Evolutionary conservation across 2,113 vertebrate species (phyloP).

Genomic region (Calidris pugnax): DNA sequence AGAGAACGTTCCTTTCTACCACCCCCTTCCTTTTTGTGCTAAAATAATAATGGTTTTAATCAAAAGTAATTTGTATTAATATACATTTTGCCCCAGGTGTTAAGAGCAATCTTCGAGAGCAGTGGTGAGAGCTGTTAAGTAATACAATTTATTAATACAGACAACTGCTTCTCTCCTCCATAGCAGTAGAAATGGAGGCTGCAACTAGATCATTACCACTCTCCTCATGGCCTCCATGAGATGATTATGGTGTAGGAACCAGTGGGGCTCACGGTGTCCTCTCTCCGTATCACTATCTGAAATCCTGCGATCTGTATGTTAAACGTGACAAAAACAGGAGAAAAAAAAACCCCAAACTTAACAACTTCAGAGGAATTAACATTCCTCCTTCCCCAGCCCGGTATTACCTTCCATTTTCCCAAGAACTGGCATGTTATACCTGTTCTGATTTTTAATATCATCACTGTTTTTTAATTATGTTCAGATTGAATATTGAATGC

Average conservation of each 20-base stretch:
- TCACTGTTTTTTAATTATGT: neutral
- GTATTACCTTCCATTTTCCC: neutral
- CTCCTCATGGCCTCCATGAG: neutral
- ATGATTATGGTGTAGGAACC: neutral
- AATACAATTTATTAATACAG: conserved; percentile 18
- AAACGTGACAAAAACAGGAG: neutral
- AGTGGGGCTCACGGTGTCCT: neutral
- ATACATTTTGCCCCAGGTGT: conserved; percentile 59
- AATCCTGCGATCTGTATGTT: neutral
- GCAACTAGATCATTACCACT: neutral
- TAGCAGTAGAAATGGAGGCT: neutral
- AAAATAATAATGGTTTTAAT: conserved; percentile 66
- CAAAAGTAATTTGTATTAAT: conserved; percentile 64
- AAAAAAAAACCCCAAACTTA: neutral
- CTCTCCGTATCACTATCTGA: neutral
- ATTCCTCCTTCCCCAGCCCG: neutral
- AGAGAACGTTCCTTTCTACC: conserved; percentile 34
- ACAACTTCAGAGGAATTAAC: neutral
- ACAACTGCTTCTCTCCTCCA: neutral
- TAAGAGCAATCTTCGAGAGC: conserved; percentile 24
- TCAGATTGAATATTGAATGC: neutral
- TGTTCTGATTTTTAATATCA: neutral
- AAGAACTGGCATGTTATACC: neutral
- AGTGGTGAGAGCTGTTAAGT: neutral
- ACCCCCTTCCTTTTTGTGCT: conserved; percentile 57